phyloP scores from a whole-genome alignment of 2,888 invertebrate species.

The Abrostola tripartita region DNA sequence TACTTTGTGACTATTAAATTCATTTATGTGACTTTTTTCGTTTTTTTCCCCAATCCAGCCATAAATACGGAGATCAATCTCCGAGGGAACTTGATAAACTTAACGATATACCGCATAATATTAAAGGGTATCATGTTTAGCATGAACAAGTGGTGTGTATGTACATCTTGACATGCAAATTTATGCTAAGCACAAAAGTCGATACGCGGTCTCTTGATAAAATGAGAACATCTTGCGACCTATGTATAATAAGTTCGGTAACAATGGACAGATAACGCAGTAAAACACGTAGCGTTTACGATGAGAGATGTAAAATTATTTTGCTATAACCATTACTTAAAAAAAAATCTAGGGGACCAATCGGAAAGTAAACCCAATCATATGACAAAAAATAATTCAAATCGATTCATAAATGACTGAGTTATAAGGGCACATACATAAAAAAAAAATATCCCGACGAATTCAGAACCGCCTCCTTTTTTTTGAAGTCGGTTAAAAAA shows the following conservation, averaged over 20 bases:
- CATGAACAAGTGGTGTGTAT: constrained; percentile 69
- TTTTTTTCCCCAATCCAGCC: constrained; percentile 7
- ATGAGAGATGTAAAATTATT: too few species aligned
- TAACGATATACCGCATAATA: constrained; percentile 62
- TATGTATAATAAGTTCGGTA: constrained; percentile 46
- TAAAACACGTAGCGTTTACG: background rate
- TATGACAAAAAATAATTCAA: too few species aligned
- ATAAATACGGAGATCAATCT: constrained; percentile 42
- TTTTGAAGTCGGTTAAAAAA: too few species aligned
- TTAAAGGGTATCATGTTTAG: constrained; percentile 68
- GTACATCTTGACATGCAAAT: constrained; percentile 82
- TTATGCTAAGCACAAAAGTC: constrained; percentile 85
- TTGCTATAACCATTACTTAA: too few species aligned
- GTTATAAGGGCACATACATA: too few species aligned
- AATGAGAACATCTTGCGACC: constrained; percentile 47
- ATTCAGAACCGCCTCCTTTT: too few species aligned
- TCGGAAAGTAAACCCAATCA: too few species aligned
- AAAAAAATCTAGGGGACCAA: too few species aligned
- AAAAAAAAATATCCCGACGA: too few species aligned
- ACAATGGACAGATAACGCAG: constrained; percentile 19
- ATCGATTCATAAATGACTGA: too few species aligned
- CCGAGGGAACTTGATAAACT: constrained; percentile 55
- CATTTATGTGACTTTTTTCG: background rate
- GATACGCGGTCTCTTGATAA: constrained; percentile 73
- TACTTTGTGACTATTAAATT: background rate